Evolutionary conservation across 2,888 invertebrate genomes (phyloP).

Genomic region (Slavum lentiscoides): DNA sequence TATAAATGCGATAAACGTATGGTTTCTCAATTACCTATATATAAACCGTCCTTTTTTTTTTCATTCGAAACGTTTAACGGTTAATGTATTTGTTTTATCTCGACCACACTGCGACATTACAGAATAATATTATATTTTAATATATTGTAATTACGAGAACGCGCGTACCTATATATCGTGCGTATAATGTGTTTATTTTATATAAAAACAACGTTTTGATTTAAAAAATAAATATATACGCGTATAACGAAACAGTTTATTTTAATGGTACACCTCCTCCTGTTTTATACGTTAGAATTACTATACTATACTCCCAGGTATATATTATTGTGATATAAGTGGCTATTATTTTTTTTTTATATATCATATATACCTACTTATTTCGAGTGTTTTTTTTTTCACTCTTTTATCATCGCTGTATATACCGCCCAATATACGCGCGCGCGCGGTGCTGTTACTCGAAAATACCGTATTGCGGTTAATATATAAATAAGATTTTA

Average conservation of each 20-base stretch:
- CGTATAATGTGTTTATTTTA: too few relatives aligned
- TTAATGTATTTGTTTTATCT: too few relatives aligned
- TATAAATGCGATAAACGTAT: too few relatives aligned
- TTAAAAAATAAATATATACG: not conserved
- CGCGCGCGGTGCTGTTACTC: too few relatives aligned
- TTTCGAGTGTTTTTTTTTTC: not conserved
- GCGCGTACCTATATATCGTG: too few relatives aligned
- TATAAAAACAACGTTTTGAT: not conserved
- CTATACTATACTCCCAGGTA: not conserved
- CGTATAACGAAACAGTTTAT: not conserved
- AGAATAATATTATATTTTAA: not conserved
- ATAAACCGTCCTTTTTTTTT: too few relatives aligned
- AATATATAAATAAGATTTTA: constrained; percentile 1
- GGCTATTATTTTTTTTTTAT: constrained; percentile 2
- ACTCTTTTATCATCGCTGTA: not conserved
- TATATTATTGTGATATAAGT: constrained; percentile 23
- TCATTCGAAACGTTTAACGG: too few relatives aligned
- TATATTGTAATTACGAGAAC: not conserved
- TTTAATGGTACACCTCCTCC: not conserved
- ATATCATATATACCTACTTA: not conserved
- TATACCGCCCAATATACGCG: constrained; percentile 15
- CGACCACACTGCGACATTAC: too few relatives aligned
- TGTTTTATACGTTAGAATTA: not conserved
- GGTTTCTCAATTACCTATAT: too few relatives aligned
- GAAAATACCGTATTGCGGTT: not conserved